These are phyloP conservation scores for Anthophora plumipes DNA, from an alignment of 2,888 invertebrate species.

Conservation along the genomic window DNA sequence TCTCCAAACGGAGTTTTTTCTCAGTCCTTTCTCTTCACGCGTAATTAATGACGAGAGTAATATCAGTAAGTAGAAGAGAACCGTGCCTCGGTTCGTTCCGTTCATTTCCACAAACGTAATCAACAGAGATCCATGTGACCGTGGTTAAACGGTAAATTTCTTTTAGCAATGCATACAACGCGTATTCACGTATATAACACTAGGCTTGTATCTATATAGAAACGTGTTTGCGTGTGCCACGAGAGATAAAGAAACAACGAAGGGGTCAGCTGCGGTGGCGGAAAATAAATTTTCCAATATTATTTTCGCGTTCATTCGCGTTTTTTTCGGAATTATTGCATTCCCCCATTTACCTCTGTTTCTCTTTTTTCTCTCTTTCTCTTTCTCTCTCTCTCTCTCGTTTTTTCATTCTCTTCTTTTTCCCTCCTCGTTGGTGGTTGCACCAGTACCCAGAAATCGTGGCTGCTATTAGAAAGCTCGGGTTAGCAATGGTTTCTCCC, in stretches of 20 bases:
- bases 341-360: neutral
- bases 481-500: slow-evolving; percentile 2
- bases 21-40: slow-evolving; percentile 12
- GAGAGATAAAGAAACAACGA: slow-evolving; percentile 34
- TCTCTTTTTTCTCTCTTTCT: too few relatives aligned
- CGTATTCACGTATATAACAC: neutral
- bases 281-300: slow-evolving; percentile 50
- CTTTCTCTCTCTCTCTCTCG: too few relatives aligned
- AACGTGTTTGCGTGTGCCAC: slow-evolving; percentile 5
- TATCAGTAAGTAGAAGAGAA: slow-evolving; percentile 58
- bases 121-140: slow-evolving; percentile 48
- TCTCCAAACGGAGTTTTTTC: too few relatives aligned
- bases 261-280: slow-evolving; percentile 4
- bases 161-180: neutral
- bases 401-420: neutral
- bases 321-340: slow-evolving; percentile 16
- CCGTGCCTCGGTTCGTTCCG: slow-evolving; percentile 45
- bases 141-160: slow-evolving; percentile 28
- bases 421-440: neutral
- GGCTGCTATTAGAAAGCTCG: slow-evolving; percentile 24
- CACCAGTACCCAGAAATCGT: neutral
- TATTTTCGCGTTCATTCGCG: slow-evolving; percentile 28
- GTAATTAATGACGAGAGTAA: slow-evolving; percentile 69
- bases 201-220: neutral
- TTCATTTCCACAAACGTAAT: slow-evolving; percentile 53